Evolutionary conservation across 2,888 invertebrate species (phyloP), one percentile per base, ranked within the genome.

Genomic region (Athetis lepigone): DNA sequence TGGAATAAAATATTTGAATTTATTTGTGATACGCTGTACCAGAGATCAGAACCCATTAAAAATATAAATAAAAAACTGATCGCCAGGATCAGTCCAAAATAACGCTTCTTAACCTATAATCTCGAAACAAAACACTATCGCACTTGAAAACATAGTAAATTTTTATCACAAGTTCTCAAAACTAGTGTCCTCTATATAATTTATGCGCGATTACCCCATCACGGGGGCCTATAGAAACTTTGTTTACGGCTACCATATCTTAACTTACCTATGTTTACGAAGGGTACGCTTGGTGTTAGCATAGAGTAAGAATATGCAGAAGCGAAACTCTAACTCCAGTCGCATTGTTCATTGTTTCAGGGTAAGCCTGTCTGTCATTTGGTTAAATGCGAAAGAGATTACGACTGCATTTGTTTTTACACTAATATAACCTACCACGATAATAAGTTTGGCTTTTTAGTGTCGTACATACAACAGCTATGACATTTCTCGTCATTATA

Each of bases 221-320:
- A 75, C 69, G 46, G 33, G 45, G 23, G 42, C 46, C 70, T 54
- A 59, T 79, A 68, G 54, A 70, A 80, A 80, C 70, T 78, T 76
- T 74, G 67, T 75, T 75, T 70, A 75, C 67, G 40, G 66, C 16
- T 23, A 70, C 70, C 77, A 66, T 79, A 80, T 69, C 77, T 76
- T 77, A 73, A 67, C 60, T 69, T 66, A 74, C 68, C 72, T 74
- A 70, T 79, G 69, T 75, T 79, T 75, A 80, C 75, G 54, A 67
- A 79, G 78, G 71, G 74, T 81, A 59, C 81, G 55, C 74, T 62
- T 68, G 67, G 77, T 56, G 25, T 29, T 23, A 18, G 2, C 23
- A 57, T 40, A 66, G 63, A 64, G 11, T 33, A 56, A 33, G 11
- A 33, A 39, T 13, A 0, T 8, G 11, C n/a, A 66, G 66, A 66